Base-by-base conservation (phyloP, 2,888 invertebrate genomes). In the Drosophila greeni region DNA sequence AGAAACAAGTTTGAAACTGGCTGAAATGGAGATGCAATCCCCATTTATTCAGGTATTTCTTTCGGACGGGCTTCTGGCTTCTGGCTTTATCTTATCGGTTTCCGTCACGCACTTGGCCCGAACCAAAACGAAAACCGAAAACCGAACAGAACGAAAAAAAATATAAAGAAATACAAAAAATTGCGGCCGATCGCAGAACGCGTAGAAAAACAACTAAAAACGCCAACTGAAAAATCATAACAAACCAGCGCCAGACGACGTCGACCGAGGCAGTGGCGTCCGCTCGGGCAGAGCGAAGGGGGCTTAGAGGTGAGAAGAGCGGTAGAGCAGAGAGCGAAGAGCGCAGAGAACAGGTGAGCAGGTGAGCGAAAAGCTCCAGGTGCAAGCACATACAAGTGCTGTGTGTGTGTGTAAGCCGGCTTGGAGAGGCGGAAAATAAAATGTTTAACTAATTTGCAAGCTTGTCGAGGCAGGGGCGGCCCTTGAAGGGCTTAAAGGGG, bases 121-220 rank as follows among this genome's bases (percentile, higher is more conserved):
- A 23, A 49, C 48, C 9, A 14, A 47, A 34, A 2, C 20, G 20
- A 20, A 20, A 20, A 20, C 11, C 16, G 16, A 23, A 33, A 40
- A 23, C 36, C 5, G n/a, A 53, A 24, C 1, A 18, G 11, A 49
- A 62, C 9, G 16, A 33, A 53, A 36, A 14, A 31, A 33, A 53
- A 36, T 12, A 31, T 40, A 16, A 47, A 40, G 57, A 52, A 36
- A 40, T 39, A 65, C 34, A 36, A 62, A 65, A 65, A 43, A 65
- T 65, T 82, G 79, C 79, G 79, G 82, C 84, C 79, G 79, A 79
- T 79, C 79, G 82, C 84, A 84, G 73, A 84, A 79, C 78, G 84
- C 82, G 78, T 79, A 77, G 83, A 83, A 77, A 79, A 79, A 82
- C 84, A 84, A 75, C 79, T 79, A 79, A 79, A 78, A 84, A 72